Percentiles rank a stretch among this genome's conserved stretches.
phyloP scores from a whole-genome alignment of 2,888 invertebrate species.

The Incurvaria masculella region DNA sequence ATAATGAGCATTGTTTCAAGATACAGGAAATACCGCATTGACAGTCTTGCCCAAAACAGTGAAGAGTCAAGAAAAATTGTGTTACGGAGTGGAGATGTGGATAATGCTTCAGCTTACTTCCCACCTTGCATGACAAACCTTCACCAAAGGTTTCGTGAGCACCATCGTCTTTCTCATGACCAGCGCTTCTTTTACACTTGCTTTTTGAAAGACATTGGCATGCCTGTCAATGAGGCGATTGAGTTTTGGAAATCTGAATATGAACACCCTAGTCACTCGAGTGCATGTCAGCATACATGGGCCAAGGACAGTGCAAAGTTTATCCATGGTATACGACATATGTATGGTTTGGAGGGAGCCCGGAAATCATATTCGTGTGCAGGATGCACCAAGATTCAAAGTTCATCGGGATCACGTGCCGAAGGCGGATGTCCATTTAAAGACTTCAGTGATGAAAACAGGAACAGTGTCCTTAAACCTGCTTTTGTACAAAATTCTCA shows the following conservation, averaged over 20 bases:
- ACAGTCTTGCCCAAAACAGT: constrained; percentile 20
- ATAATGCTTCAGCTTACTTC: constrained; percentile 39
- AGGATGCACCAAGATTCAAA: constrained; percentile 57
- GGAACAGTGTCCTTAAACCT: constrained; percentile 18
- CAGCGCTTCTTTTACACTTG: constrained; percentile 64
- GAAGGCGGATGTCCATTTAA: constrained; percentile 65
- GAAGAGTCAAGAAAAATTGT: constrained; percentile 15
- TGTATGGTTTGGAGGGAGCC: constrained; percentile 71
- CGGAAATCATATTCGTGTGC: constrained; percentile 59
- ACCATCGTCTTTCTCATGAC: constrained; percentile 63
- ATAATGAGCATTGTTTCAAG: constrained; percentile 30
- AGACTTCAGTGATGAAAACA: constrained; percentile 46
- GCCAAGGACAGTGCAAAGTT: constrained; percentile 59
- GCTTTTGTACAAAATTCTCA: not conserved
- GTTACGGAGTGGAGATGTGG: constrained; percentile 37
- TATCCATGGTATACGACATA: constrained; percentile 65
- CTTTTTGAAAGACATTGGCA: constrained; percentile 68
- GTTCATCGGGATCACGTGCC: constrained; percentile 42
- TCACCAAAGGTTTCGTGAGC: constrained; percentile 46
- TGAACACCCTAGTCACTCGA: constrained; percentile 40
- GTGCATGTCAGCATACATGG: constrained; percentile 62
- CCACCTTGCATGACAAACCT: constrained; percentile 67
- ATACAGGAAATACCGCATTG: constrained; percentile 23
- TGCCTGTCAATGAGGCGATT: constrained; percentile 62
- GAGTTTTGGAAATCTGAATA: constrained; percentile 66